Evolutionary conservation across 2,888 invertebrate species (phyloP), one percentile per base, ranked within the genome.

Genomic region (Spialia ferax): DNA sequence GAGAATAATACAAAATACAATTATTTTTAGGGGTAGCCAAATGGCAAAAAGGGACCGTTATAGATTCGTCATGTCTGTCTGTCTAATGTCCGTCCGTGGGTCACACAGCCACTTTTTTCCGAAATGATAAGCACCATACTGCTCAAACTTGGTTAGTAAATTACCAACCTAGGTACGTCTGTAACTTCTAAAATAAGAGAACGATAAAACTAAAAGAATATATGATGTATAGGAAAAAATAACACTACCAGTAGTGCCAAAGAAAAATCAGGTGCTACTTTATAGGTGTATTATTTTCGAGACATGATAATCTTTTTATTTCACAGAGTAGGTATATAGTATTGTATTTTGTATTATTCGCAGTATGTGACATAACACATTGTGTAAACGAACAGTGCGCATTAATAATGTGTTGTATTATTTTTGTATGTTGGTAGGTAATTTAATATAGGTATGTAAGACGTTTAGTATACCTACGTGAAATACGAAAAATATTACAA

Each of bases 251-350:
- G 0, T 38, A 38, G 2, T 13, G n/a, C 13, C n/a, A 38, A 38
- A 38, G 38, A 1, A 22, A 50, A 22, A 50, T 50, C 11, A 50
- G 10, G 32, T 38, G 2, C 6, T 2, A 38, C 0, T 11, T 13
- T 3, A 35, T 35, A 48, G 6, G 1, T 20, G n/a, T 5, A 42
- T 0, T 20, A 6, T 50, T 55, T 20, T 55, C 45, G 29, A 63
- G 55, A 45, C 55, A 42, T 55, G 32, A 45, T 32, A 63, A 63
- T 63, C 20, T 56, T 55, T 45, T 48, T 62, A 42, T 63, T 54
- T 18, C 22, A 52, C 29, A 35, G 13, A 20, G 15, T 10, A n/a
- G n/a, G n/a, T n/a, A n/a, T n/a, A n/a, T n/a, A n/a, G n/a, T n/a
- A n/a, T n/a, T n/a, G n/a, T n/a, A n/a, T n/a, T n/a, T n/a, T n/a